Conservation (phyloP, 2,888 invertebrate genomes). For the Drosophila ezoana region DNA sequence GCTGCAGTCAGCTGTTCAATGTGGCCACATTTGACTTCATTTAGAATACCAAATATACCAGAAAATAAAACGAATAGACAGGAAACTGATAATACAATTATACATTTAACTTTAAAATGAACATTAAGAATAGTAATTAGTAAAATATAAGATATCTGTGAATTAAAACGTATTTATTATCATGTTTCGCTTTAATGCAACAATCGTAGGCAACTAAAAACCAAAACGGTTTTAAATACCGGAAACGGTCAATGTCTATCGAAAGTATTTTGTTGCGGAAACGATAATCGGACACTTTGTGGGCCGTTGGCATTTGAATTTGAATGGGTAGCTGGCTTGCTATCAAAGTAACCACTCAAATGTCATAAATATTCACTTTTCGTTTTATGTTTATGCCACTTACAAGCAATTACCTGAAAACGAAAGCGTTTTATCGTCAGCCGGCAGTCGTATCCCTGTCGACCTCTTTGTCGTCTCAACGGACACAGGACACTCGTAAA, state of each 20-base stretch:
- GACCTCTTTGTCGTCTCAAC: conserved; percentile 15
- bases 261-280: conserved; percentile 4
- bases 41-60: conserved; percentile 24
- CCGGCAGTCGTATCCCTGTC: conserved; percentile 8
- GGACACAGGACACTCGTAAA: conserved; percentile 62
- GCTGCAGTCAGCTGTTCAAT: conserved; percentile 36
- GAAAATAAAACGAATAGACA: not conserved
- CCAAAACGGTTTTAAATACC: conserved; percentile 32
- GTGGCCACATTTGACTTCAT: conserved; percentile 1
- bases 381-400: conserved; percentile 76
- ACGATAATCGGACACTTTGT: conserved; percentile 8
- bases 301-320: conserved; percentile 48
- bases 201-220: not conserved
- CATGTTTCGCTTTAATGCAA: not conserved
- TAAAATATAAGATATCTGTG: too few species aligned
- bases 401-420: conserved; percentile 80
- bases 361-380: conserved; percentile 64
- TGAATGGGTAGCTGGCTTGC: conserved; percentile 16
- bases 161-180: not conserved
- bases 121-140: too few species aligned
- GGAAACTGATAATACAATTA: not conserved
- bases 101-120: not conserved
- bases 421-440: conserved; percentile 76
- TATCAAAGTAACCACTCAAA: conserved; percentile 33
- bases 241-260: conserved; percentile 28